Conservation (phyloP, 2,113 vertebrate genomes). For the Cryptotis parvus region DNA sequence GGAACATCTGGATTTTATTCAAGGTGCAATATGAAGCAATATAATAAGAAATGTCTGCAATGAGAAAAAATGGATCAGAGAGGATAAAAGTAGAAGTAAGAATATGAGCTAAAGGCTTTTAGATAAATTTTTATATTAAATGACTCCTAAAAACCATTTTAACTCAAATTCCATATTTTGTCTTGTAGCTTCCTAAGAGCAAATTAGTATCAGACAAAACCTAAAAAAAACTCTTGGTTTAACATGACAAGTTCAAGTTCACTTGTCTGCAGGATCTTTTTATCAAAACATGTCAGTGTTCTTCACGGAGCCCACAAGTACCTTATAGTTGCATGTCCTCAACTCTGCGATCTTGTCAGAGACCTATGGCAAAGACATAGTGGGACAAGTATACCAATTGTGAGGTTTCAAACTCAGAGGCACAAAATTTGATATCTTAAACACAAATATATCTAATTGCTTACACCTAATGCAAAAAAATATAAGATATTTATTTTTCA, state of each 20-base stretch:
- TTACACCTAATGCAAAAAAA: slow-evolving; percentile 35
- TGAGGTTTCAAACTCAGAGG: slow-evolving; percentile 24
- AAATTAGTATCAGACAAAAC: background rate
- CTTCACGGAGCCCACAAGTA: background rate
- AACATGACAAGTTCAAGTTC: background rate
- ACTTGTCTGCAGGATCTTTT: background rate
- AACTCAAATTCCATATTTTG: slow-evolving; percentile 1
- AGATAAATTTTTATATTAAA: background rate
- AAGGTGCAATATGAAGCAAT: background rate
- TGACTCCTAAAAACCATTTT: background rate
- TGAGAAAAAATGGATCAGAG: background rate
- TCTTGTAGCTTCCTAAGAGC: background rate
- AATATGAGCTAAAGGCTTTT: background rate
- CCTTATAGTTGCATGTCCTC: background rate
- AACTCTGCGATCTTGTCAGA: background rate
- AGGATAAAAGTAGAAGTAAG: background rate
- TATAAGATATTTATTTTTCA: slow-evolving; percentile 5
- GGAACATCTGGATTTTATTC: slow-evolving; percentile 30
- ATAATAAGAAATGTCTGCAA: background rate
- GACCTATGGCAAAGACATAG: background rate
- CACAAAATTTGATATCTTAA: slow-evolving; percentile 26
- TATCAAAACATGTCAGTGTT: background rate
- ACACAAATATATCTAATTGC: slow-evolving; percentile 61
- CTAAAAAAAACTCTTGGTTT: background rate
- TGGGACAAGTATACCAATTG: background rate